These are phyloP conservation scores for Crioceris asparagi DNA, from an alignment of 2,888 invertebrate species.

Conservation along the genomic window DNA sequence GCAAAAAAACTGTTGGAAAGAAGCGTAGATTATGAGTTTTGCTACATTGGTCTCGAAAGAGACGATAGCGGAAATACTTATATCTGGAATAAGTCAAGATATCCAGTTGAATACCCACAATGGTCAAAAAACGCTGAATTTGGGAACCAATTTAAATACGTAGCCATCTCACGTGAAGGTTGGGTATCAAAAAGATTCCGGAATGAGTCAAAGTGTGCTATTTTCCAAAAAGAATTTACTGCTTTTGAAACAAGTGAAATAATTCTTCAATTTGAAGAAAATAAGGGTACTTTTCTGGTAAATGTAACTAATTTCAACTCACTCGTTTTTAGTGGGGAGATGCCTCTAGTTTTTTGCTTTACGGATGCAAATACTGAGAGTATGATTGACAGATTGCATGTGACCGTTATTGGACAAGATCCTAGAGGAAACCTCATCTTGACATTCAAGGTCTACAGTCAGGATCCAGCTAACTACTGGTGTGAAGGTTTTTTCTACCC, in stretches of 20 bases:
- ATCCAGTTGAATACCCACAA: constrained; percentile 16
- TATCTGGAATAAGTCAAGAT: constrained; percentile 16
- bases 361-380: constrained; percentile 18
- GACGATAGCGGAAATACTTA: constrained; percentile 13
- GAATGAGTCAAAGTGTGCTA: constrained; percentile 11
- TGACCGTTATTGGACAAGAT: neutral
- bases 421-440: no score
- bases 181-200: constrained; percentile 14
- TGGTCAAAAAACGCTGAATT: constrained; percentile 16
- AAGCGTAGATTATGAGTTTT: no score
- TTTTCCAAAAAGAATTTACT: constrained; percentile 12
- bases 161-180: constrained; percentile 16
- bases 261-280: constrained; percentile 7
- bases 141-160: constrained; percentile 12
- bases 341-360: constrained; percentile 23
- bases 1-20: constrained; percentile 13
- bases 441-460: constrained; percentile 10
- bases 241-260: constrained; percentile 3
- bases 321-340: constrained; percentile 7
- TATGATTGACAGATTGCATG: constrained; percentile 11
- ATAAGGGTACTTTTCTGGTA: constrained; percentile 5
- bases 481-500: constrained; percentile 26
- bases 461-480: constrained; percentile 27
- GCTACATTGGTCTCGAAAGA: constrained; percentile 20
- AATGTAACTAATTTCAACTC: constrained; percentile 7